Evolutionary conservation across 2,888 invertebrate genomes (phyloP).

Genomic region (Cataglyphis altisquamis): DNA sequence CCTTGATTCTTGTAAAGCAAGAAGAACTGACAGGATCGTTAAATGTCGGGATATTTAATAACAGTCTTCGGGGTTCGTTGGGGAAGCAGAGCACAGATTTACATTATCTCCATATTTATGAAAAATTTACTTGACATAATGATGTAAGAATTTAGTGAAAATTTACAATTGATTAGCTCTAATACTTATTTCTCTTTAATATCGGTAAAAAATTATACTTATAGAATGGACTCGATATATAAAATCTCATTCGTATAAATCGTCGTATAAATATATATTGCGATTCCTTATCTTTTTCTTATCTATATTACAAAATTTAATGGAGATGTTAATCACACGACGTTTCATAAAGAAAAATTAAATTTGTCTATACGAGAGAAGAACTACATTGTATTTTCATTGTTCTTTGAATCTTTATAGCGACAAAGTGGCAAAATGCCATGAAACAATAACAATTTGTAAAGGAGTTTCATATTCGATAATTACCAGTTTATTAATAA

Average conservation of each 20-base stretch:
- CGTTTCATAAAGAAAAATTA: constrained; percentile 9
- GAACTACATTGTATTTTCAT: constrained; percentile 22
- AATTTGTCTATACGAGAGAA: constrained; percentile 21
- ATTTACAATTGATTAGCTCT: not conserved
- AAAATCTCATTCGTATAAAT: not conserved
- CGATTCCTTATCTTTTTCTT: not conserved
- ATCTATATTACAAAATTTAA: not conserved
- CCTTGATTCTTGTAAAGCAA: constrained; percentile 27
- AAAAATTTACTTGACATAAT: constrained; percentile 11
- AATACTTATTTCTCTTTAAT: not conserved
- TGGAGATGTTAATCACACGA: constrained; percentile 16
- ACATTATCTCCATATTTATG: constrained; percentile 6
- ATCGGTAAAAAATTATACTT: not conserved
- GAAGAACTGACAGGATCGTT: constrained; percentile 23
- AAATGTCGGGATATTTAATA: constrained; percentile 34
- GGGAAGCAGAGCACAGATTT: not conserved
- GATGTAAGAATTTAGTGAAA: constrained; percentile 1
- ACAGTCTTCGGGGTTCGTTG: constrained; percentile 22
- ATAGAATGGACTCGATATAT: no score
- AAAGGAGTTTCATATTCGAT: constrained; percentile 8
- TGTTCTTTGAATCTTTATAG: not conserved
- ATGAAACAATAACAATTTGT: constrained; percentile 17
- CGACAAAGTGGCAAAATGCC: constrained; percentile 23
- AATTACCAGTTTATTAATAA: constrained; percentile 36
- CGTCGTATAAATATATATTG: no score